Percentiles rank a stretch among this genome's conserved stretches.
Evolutionary conservation across 2,113 vertebrate species (phyloP).

Genomic region (Orthonyx spaldingii): DNA sequence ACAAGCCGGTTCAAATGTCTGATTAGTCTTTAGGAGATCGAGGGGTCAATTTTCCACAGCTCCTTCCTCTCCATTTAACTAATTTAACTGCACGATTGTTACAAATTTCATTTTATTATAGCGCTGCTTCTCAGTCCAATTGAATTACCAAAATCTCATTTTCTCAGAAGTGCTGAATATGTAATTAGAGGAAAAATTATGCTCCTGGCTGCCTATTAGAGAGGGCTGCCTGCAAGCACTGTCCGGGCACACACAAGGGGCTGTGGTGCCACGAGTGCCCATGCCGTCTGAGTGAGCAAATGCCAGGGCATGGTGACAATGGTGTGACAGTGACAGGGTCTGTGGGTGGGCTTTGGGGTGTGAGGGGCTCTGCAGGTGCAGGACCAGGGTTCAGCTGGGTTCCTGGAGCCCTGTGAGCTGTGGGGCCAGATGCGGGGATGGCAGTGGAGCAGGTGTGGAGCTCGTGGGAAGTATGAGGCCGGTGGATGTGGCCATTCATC

Average conservation of each 20-base stretch:
- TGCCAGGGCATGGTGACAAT: no score
- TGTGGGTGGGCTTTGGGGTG: neutral
- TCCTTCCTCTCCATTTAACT: slow-evolving; percentile 85
- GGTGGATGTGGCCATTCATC: fast-evolving
- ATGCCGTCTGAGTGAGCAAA: fast-evolving
- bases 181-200: slow-evolving; percentile 84
- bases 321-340: neutral
- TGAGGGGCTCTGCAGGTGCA: neutral
- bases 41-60: slow-evolving; percentile 77
- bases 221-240: slow-evolving; percentile 27
- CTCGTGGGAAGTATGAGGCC: fast-evolving
- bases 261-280: neutral
- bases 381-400: neutral
- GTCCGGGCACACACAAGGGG: neutral
- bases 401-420: neutral
- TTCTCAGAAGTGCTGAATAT: slow-evolving; percentile 89
- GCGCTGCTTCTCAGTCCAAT: slow-evolving; percentile 84
- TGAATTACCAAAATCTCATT: slow-evolving; percentile 94
- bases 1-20: slow-evolving; percentile 69
- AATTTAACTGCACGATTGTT: slow-evolving; percentile 81
- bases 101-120: slow-evolving; percentile 85
- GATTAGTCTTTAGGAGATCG: slow-evolving; percentile 77
- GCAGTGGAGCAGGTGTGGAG: neutral
- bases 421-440: no score
- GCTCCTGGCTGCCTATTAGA: slow-evolving; percentile 78